phyloP scores from a whole-genome alignment of 2,797 vertebrate species.

The Diplodus puntazzo region DNA sequence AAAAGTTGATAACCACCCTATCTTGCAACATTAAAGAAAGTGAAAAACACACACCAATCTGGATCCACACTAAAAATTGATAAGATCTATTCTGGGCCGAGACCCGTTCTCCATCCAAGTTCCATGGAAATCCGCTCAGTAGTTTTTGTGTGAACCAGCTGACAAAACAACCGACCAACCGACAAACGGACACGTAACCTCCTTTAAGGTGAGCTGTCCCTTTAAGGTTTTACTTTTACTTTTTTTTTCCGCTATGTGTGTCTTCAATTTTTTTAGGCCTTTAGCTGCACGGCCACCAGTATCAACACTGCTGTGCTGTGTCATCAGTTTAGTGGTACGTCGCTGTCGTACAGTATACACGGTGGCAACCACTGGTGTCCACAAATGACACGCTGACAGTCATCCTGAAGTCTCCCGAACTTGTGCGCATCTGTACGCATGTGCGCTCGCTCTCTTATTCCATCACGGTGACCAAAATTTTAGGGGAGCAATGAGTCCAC shows the following conservation, averaged over 20 bases:
- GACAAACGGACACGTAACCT: too few species aligned
- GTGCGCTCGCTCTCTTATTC: conserved; percentile 19
- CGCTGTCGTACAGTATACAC: conserved; percentile 25
- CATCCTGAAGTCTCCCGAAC: conserved; percentile 24
- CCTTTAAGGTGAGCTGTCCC: too few species aligned
- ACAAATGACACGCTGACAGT: conserved; percentile 65
- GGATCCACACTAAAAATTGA: too few species aligned
- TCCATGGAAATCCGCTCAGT: too few species aligned
- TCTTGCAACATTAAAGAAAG: too few species aligned
- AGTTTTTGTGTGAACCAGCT: too few species aligned
- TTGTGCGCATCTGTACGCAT: conserved; percentile 30
- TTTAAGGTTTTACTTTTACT: conserved; percentile 17
- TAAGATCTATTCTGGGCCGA: too few species aligned
- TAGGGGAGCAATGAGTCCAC: conserved; percentile 55
- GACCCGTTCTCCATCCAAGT: too few species aligned
- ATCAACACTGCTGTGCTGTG: conserved; percentile 35
- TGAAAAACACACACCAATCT: too few species aligned
- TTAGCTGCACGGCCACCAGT: conserved; percentile 22
- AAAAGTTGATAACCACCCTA: too few species aligned
- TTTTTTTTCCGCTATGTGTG: not conserved
- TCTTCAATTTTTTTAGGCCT: conserved; percentile 40
- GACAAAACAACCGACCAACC: too few species aligned
- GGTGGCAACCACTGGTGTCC: conserved; percentile 53
- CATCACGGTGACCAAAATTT: conserved; percentile 67
- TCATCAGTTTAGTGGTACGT: conserved; percentile 46